phyloP scores from a whole-genome alignment of 2,797 vertebrate genomes.

The Ispidina picta region DNA sequence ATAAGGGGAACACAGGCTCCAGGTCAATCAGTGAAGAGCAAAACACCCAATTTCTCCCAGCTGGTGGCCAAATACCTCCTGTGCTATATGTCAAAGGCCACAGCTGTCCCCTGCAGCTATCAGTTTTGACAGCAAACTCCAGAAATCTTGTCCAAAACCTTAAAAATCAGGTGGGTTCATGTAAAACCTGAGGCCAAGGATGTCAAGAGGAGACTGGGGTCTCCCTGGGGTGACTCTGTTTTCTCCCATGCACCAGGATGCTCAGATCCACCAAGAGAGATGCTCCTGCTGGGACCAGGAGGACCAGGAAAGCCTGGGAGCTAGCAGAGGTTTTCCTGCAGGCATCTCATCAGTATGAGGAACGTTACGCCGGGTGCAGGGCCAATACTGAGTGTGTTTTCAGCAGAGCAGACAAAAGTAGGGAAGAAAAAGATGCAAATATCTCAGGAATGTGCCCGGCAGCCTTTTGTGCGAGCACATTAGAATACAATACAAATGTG shows the following conservation, averaged over 20 bases:
- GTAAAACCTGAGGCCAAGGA: neutral
- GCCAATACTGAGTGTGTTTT: neutral
- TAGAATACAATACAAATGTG: constrained; percentile 65
- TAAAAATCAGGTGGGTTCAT: neutral
- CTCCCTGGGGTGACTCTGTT: neutral
- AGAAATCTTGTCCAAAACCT: neutral
- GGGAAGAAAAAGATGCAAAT: constrained; percentile 53
- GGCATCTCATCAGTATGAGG: neutral
- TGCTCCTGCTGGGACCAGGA: neutral
- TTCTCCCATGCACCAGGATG: neutral
- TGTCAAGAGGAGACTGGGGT: neutral
- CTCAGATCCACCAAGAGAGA: neutral
- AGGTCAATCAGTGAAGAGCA: neutral
- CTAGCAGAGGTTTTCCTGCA: neutral
- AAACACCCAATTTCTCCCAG: neutral
- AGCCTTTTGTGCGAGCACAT: constrained; percentile 53
- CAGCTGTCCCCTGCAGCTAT: neutral
- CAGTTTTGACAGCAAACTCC: neutral
- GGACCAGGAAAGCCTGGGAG: neutral
- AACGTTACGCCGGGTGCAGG: neutral
- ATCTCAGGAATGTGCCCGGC: constrained; percentile 3
- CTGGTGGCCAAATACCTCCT: neutral
- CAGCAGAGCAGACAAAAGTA: constrained; percentile 25
- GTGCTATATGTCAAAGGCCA: neutral
- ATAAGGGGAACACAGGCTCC: neutral